Evolutionary conservation across 1,140 invertebrate species (phyloP).

Genomic region (Atopsyche davidsoni): DNA sequence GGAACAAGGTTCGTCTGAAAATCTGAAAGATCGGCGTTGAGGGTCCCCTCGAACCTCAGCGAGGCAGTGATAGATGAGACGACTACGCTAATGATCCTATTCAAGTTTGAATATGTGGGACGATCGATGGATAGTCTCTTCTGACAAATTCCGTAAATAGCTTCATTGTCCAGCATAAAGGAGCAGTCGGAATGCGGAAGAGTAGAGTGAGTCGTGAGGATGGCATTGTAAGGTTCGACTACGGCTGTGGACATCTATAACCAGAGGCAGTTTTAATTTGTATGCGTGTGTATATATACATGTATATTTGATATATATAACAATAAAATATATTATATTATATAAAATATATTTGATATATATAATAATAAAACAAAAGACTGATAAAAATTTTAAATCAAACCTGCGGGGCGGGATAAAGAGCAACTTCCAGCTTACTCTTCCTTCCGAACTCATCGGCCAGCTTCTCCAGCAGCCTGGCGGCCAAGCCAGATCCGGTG

Average conservation of each 20-base stretch:
- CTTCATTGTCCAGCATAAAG: slow-evolving; percentile 82
- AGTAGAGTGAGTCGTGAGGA: slow-evolving; percentile 71
- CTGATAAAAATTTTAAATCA: no score
- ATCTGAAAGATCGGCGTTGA: slow-evolving; percentile 77
- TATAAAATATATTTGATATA: neutral
- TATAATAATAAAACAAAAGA: neutral
- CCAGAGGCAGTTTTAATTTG: slow-evolving; percentile 59
- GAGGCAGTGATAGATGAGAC: slow-evolving; percentile 74
- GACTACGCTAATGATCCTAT: slow-evolving; percentile 67
- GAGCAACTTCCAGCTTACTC: slow-evolving; percentile 48
- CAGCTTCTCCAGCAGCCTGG: slow-evolving; percentile 53
- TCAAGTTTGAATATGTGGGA: slow-evolving; percentile 70
- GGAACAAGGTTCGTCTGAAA: slow-evolving; percentile 70
- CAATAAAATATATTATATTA: no score
- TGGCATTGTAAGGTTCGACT: slow-evolving; percentile 82
- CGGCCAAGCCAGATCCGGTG: slow-evolving; percentile 62
- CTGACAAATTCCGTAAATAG: slow-evolving; percentile 76
- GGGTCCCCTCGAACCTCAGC: slow-evolving; percentile 67
- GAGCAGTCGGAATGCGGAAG: slow-evolving; percentile 72
- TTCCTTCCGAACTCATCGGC: slow-evolving; percentile 52
- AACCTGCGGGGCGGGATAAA: slow-evolving; percentile 56
- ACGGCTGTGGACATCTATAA: slow-evolving; percentile 70
- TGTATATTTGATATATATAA: neutral
- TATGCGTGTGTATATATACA: slow-evolving; percentile 40
- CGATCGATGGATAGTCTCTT: slow-evolving; percentile 63